Evolutionary conservation across 64 coral and sea anemone genomes (phyloP).

Genomic region (Montipora foliosa): DNA sequence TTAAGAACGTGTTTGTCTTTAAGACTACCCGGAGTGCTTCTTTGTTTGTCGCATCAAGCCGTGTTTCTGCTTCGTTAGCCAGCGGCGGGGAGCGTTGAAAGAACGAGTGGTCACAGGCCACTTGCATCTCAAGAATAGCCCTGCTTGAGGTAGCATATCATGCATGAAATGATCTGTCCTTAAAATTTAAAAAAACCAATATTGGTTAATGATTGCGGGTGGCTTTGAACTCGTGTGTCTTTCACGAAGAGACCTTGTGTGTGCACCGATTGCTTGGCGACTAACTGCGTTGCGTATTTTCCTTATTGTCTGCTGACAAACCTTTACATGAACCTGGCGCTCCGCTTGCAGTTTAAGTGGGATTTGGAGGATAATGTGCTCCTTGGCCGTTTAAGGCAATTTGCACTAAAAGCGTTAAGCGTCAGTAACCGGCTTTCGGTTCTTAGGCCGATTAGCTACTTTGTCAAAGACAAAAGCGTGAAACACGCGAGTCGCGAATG

Average conservation of each 20-base stretch:
- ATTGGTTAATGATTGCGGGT: not conserved
- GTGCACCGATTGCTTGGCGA: not conserved
- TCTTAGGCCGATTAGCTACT: not conserved
- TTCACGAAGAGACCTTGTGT: not conserved
- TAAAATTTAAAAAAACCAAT: constrained; percentile 18
- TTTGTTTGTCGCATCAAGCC: not conserved
- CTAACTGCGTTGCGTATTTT: not conserved
- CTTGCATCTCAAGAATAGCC: not conserved
- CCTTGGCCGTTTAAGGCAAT: not conserved
- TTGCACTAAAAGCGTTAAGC: not conserved
- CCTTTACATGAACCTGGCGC: not conserved
- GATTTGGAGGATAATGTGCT: not conserved
- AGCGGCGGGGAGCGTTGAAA: not conserved
- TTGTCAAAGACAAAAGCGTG: not conserved
- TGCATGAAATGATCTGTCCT: not conserved
- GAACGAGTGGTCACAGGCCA: not conserved
- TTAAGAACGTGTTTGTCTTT: not conserved
- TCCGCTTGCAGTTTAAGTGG: not conserved
- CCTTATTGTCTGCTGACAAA: not conserved
- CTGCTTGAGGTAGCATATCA: not conserved
- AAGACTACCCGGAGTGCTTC: not conserved
- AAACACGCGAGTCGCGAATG: not conserved
- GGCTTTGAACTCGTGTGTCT: not conserved
- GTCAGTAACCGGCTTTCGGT: not conserved
- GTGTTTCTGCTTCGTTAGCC: not conserved